phyloP scores from a whole-genome alignment of 1,140 invertebrate genomes.

The Zaprionus tsacasi region DNA sequence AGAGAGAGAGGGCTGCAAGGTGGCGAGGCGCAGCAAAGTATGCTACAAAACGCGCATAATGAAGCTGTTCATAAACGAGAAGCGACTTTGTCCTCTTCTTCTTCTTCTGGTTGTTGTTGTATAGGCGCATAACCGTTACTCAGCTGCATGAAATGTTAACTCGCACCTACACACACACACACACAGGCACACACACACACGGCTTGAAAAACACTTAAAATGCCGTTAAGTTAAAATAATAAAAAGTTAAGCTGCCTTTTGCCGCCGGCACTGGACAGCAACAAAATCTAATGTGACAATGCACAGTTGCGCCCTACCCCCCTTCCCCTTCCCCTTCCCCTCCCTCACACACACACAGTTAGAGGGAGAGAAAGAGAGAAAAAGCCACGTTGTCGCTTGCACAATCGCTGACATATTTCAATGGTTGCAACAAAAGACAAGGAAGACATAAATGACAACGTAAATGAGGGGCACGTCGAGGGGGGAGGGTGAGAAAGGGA shows the following conservation, averaged over 20 bases:
- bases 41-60: conserved; percentile 76
- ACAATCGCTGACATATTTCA: conserved; percentile 82
- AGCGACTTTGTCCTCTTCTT: conserved; percentile 26
- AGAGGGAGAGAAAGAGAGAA: background rate
- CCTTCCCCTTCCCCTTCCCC: no score
- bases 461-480: conserved; percentile 16
- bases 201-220: conserved; percentile 79
- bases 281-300: conserved; percentile 82
- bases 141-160: conserved; percentile 64
- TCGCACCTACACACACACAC: conserved; percentile 48
- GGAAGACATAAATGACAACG: conserved; percentile 46
- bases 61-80: conserved; percentile 73
- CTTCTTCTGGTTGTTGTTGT: conserved; percentile 18
- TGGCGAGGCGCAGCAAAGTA: conserved; percentile 58
- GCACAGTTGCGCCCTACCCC: conserved; percentile 36
- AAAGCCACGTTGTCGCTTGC: conserved; percentile 48
- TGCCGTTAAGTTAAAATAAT: conserved; percentile 83
- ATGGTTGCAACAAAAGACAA: conserved; percentile 77
- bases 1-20: background rate
- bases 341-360: conserved; percentile 29
- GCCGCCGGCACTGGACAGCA: conserved; percentile 61
- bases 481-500: no score
- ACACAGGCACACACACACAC: background rate
- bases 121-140: conserved; percentile 19
- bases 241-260: conserved; percentile 77